Percentiles rank a stretch among this genome's conserved stretches.
These are phyloP conservation scores for Celastrina argiolus DNA, from an alignment of 2,888 invertebrate genomes.

Conservation along the genomic window DNA sequence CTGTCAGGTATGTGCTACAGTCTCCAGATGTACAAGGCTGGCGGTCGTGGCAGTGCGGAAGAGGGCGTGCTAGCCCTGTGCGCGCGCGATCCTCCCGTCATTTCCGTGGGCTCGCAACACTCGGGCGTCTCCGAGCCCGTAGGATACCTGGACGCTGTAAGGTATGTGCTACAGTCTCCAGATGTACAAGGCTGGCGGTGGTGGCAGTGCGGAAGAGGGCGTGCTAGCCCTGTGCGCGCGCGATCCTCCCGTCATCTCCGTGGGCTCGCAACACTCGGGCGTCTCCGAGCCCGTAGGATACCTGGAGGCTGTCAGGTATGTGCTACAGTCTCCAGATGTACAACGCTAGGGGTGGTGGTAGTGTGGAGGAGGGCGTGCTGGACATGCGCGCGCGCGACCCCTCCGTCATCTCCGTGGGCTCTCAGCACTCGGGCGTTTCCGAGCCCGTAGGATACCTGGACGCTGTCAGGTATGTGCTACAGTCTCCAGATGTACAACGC, in stretches of 20 bases:
- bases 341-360: slow-evolving; percentile 36
- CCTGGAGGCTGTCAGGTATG: slow-evolving; percentile 64
- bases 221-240: slow-evolving; percentile 78
- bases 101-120: slow-evolving; percentile 73
- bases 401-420: background rate
- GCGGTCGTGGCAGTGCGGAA: slow-evolving; percentile 38
- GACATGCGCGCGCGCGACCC: slow-evolving; percentile 74
- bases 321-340: background rate
- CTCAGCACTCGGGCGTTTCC: slow-evolving; percentile 60
- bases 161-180: slow-evolving; percentile 41
- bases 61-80: slow-evolving; percentile 77
- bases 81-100: slow-evolving; percentile 69
- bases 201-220: slow-evolving; percentile 48
- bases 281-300: slow-evolving; percentile 69
- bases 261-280: slow-evolving; percentile 73
- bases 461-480: slow-evolving; percentile 59
- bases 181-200: background rate
- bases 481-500: slow-evolving; percentile 43
- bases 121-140: slow-evolving; percentile 70
- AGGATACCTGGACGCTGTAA: slow-evolving; percentile 66
- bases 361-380: slow-evolving; percentile 67
- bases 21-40: slow-evolving; percentile 12
- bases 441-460: slow-evolving; percentile 72
- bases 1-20: slow-evolving; percentile 50
- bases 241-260: slow-evolving; percentile 70